These are phyloP conservation scores for Lepeophtheirus nordmannii DNA, from an alignment of 2,888 invertebrate species.

Conservation along the genomic window DNA sequence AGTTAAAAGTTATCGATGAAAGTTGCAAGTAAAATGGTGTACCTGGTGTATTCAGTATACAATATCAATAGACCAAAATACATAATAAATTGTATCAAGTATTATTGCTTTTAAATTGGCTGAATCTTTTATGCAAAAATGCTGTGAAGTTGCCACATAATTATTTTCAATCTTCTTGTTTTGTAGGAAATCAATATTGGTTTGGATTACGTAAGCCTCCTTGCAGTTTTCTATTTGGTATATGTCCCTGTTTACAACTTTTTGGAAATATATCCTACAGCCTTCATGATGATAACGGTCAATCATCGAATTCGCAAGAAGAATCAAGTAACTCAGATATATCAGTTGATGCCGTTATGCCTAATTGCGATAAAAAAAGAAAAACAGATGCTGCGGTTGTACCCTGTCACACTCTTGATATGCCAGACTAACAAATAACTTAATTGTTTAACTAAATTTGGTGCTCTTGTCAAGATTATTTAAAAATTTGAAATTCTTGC, in stretches of 20 bases:
- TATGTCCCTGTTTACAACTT: slow-evolving; percentile 86
- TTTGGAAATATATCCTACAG: slow-evolving; percentile 96
- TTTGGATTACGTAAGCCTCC: slow-evolving; percentile 96
- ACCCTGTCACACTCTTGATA: slow-evolving; percentile 73
- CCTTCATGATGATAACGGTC: slow-evolving; percentile 33
- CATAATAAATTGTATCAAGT: no score
- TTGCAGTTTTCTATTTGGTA: slow-evolving; percentile 83
- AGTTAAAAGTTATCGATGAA: no score
- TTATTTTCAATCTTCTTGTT: no score
- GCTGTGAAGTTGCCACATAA: no score
- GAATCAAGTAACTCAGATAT: slow-evolving; percentile 39
- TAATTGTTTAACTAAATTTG: no score
- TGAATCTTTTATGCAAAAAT: no score
- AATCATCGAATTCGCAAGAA: slow-evolving; percentile 30
- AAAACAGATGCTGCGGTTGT: slow-evolving; percentile 71
- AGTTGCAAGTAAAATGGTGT: no score
- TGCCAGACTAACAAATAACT: slow-evolving; percentile 56
- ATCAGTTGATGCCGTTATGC: slow-evolving; percentile 49
- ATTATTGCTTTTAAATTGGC: no score
- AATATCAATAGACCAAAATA: no score
- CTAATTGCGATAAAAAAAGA: slow-evolving; percentile 42
- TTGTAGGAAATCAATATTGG: slow-evolving; percentile 46
- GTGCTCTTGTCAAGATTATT: no score
- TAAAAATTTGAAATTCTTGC: no score
- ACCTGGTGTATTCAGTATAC: no score